Base-by-base conservation (phyloP, 2,113 vertebrate genomes). In the Alexandromys fortis region DNA sequence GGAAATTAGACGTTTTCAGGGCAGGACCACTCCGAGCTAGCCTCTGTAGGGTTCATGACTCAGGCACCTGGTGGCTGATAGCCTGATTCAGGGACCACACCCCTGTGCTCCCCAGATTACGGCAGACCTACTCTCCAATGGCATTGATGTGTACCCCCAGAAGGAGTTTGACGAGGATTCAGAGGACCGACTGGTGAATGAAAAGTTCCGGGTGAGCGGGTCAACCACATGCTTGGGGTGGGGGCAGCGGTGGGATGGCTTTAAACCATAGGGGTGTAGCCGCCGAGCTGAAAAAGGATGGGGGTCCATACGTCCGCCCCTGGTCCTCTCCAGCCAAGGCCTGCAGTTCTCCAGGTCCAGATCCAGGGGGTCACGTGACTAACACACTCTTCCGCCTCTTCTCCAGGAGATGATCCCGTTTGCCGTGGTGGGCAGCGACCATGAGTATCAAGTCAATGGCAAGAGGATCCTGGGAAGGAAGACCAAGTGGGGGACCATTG, bases 401-500 rank as follows among this genome's bases (percentile, higher is more conserved):
- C 67, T 83, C 21, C 98, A 99, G 99, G 99, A 99, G 98, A 99
- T 99, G 99, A 99, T 99, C 95, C 99, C 99, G 0, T 99, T 99
- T 96, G 99, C 99, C 11, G 99, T 99, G 96, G 99, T 99, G 97
- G 99, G 99, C 96, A 99, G 99, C 89, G 99, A 99, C 98, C 99
- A 99, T 91, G 99, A 99, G 97, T 99, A 99, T 98, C 99, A 99
- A 96, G 99, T 99, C 97, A 99, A 99, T 4, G 99, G 99, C 97
- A 99, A 99, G 98, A 98, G 99, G 97, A 99, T 99, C 98, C 99
- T 99, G 85, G 99, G 99, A 52, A 99, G 99, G 97, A 99, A 99
- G 98, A 99, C 99, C 96, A 99, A 99, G 83, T 99, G 99, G 99
- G 99, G 99, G 97, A 99, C 99, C 98, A 99, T 99, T 81, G 99